These are phyloP conservation scores for Ephydatia muelleri DNA, from an alignment of 37 sponge, comb jelly and placozoan genomes.

Conservation along the genomic window DNA sequence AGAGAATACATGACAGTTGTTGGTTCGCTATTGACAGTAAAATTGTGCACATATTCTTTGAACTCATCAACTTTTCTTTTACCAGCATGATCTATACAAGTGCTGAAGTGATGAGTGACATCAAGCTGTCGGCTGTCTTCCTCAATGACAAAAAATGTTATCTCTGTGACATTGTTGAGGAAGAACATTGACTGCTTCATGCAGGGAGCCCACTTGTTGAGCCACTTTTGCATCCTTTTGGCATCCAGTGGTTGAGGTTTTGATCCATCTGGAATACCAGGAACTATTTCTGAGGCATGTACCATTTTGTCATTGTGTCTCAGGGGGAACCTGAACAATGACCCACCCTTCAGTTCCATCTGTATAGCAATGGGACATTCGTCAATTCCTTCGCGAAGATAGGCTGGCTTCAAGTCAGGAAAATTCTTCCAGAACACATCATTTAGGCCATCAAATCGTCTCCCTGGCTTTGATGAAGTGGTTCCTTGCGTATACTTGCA, in stretches of 20 bases:
- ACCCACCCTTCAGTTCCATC: slow-evolving; percentile 37
- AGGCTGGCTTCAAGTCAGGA: slow-evolving; percentile 45
- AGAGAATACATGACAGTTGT: neutral
- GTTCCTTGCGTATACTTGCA: slow-evolving; percentile 44
- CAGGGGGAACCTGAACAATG: slow-evolving; percentile 53
- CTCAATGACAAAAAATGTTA: slow-evolving; percentile 49
- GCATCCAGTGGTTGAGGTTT: slow-evolving; percentile 16
- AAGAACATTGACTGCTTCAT: slow-evolving; percentile 64
- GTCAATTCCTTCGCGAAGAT: slow-evolving; percentile 18
- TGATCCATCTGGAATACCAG: neutral
- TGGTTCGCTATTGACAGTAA: neutral
- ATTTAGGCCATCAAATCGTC: slow-evolving; percentile 31
- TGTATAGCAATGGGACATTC: neutral
- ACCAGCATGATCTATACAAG: neutral
- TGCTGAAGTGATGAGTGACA: neutral
- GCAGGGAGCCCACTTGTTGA: slow-evolving; percentile 43
- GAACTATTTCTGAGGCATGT: slow-evolving; percentile 11
- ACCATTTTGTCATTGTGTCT: slow-evolving; percentile 24
- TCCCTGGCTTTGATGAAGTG: slow-evolving; percentile 37
- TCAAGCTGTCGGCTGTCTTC: neutral
- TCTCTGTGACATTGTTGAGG: slow-evolving; percentile 52
- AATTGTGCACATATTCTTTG: neutral
- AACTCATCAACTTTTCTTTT: neutral
- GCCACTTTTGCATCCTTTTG: slow-evolving; percentile 3
- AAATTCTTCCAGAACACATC: slow-evolving; percentile 56